Conservation (phyloP, 2,113 vertebrate species). For the Alosa alosa region DNA sequence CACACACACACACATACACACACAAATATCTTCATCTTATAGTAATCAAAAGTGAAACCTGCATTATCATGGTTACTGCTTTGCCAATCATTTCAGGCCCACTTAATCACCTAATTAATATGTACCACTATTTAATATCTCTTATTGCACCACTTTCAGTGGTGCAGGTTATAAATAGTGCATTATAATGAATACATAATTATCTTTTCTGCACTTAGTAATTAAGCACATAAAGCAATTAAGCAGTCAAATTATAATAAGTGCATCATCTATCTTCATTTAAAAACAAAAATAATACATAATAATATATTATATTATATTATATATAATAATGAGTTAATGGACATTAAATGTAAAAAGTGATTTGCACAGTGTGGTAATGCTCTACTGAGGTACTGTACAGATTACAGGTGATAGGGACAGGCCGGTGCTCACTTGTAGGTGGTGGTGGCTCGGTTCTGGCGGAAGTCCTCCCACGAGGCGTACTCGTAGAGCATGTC, state of each 20-base stretch:
- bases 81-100: no score
- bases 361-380: neutral
- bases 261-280: no score
- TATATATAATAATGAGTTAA: neutral
- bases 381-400: neutral
- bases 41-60: no score
- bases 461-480: slow-evolving; percentile 89
- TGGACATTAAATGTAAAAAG: neutral
- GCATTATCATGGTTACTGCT: no score
- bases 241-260: no score
- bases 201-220: no score
- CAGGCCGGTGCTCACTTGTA: slow-evolving; percentile 74
- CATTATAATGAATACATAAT: neutral
- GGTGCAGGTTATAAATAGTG: neutral
- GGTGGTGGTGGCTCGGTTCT: slow-evolving; percentile 82
- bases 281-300: no score
- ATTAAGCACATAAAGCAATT: no score
- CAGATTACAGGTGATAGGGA: neutral
- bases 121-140: no score
- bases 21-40: no score
- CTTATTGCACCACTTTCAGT: neutral
- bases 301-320: no score
- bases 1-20: neutral
- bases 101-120: no score
- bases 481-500: slow-evolving; percentile 91